phyloP scores from a whole-genome alignment of 2,888 invertebrate genomes.

The Epirrhoe alternata region DNA sequence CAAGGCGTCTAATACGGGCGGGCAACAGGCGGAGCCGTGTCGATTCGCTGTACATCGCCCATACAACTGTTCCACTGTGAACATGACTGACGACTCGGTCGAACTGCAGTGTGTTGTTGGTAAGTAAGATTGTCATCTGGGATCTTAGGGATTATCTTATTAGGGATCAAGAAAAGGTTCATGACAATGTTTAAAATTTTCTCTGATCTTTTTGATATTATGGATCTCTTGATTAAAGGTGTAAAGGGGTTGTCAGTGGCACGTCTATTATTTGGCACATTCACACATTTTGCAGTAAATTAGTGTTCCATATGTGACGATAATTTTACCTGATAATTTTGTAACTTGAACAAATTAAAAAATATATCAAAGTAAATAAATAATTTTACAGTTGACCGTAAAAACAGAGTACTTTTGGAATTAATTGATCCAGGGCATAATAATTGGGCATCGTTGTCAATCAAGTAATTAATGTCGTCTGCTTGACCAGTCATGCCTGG shows the following conservation, averaged over 20 bases:
- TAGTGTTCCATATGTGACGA: no score
- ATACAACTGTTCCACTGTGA: slow-evolving; percentile 90
- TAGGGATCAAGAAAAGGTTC: not conserved
- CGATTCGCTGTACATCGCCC: slow-evolving; percentile 90
- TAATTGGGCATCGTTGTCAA: slow-evolving; percentile 14
- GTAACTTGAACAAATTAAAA: no score
- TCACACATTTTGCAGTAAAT: no score
- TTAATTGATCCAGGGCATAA: slow-evolving; percentile 6
- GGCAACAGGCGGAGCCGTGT: slow-evolving; percentile 90
- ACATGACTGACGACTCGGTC: slow-evolving; percentile 91
- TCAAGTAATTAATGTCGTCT: slow-evolving; percentile 26
- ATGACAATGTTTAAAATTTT: no score
- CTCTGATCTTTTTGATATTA: no score
- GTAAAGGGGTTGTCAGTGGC: no score
- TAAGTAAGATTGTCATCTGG: slow-evolving; percentile 41
- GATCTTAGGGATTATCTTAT: no score
- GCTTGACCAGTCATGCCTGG: slow-evolving; percentile 25
- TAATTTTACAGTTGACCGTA: no score
- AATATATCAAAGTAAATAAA: no score
- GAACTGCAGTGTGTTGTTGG: slow-evolving; percentile 89
- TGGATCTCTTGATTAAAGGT: no score
- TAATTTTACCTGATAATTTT: no score
- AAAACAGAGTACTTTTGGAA: not conserved
- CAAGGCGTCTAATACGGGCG: slow-evolving; percentile 90
- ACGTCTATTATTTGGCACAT: no score